Evolutionary conservation across 92 coral and sea anemone species (phyloP).

Genomic region (Plumapathes pennacea): DNA sequence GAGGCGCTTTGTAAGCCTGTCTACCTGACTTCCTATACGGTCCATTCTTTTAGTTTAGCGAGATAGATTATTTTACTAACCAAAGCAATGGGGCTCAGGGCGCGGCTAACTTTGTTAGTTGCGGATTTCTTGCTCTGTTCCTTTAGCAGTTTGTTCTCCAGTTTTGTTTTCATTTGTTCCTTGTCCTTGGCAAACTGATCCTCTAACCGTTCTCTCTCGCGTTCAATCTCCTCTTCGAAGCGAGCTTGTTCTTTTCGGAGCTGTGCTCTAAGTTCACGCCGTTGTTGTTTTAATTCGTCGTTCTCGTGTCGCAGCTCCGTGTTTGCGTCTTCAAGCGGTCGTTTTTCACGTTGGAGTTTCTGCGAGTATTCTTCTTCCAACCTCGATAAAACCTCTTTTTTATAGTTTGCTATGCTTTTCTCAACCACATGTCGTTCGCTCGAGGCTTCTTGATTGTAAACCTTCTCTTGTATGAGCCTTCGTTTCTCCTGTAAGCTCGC

Average conservation of each 20-base stretch:
- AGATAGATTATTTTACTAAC: constrained; percentile 53
- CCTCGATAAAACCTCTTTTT: constrained; percentile 68
- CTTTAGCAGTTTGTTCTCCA: constrained; percentile 59
- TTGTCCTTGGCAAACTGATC: constrained; percentile 59
- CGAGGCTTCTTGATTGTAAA: constrained; percentile 70
- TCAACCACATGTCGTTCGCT: constrained; percentile 67
- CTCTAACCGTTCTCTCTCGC: constrained; percentile 65
- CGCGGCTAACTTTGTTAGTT: constrained; percentile 42
- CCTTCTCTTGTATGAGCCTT: constrained; percentile 71
- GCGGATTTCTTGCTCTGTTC: constrained; percentile 40
- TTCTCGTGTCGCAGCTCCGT: constrained; percentile 58
- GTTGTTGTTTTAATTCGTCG: constrained; percentile 70
- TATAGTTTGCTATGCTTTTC: constrained; percentile 83
- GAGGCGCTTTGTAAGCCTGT: too few species aligned
- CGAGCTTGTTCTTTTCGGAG: constrained; percentile 61
- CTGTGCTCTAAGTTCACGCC: constrained; percentile 77
- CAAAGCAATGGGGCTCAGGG: constrained; percentile 51
- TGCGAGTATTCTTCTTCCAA: constrained; percentile 74
- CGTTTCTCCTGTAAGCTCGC: constrained; percentile 76
- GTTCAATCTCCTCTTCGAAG: constrained; percentile 70
- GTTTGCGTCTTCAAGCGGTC: constrained; percentile 68
- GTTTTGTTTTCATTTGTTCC: constrained; percentile 62
- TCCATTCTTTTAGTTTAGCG: too few species aligned
- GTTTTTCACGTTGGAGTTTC: constrained; percentile 64
- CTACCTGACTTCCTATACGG: too few species aligned